phyloP scores from a whole-genome alignment of 2,888 invertebrate genomes.

The Drosophila nr. medialis region DNA sequence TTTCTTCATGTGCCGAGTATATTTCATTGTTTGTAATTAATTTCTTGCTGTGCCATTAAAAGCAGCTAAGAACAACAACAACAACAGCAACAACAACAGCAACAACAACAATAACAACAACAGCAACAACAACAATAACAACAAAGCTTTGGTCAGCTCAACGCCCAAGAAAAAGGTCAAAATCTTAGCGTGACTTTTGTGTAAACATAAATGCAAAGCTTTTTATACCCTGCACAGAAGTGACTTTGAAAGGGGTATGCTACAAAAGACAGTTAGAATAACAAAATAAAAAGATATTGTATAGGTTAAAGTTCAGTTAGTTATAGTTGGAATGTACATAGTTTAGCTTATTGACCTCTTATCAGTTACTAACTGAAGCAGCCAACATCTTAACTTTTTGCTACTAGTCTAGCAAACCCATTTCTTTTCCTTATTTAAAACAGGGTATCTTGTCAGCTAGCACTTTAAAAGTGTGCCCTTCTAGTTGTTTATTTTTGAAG shows the following conservation, averaged over 20 bases:
- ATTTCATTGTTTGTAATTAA: slow-evolving; percentile 72
- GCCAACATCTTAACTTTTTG: not conserved
- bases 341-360: not conserved
- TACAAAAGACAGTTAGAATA: not conserved
- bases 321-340: not conserved
- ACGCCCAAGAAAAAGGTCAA: slow-evolving; percentile 67
- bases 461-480: not conserved
- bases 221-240: slow-evolving; percentile 22
- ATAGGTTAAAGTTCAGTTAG: too few relatives aligned
- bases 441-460: slow-evolving; percentile 13
- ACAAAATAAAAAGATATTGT: too few relatives aligned
- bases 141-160: slow-evolving; percentile 51
- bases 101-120: not conserved
- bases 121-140: slow-evolving; percentile 30
- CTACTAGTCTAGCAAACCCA: not conserved
- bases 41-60: slow-evolving; percentile 48
- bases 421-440: not conserved
- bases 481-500: slow-evolving; percentile 11
- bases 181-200: slow-evolving; percentile 63
- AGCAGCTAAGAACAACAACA: slow-evolving; percentile 21
- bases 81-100: slow-evolving; percentile 11
- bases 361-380: too few relatives aligned
- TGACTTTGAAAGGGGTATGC: not conserved
- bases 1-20: slow-evolving; percentile 33
- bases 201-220: slow-evolving; percentile 62